phyloP scores from a whole-genome alignment of 2,888 invertebrate genomes.

The Pemphredon lugubris region DNA sequence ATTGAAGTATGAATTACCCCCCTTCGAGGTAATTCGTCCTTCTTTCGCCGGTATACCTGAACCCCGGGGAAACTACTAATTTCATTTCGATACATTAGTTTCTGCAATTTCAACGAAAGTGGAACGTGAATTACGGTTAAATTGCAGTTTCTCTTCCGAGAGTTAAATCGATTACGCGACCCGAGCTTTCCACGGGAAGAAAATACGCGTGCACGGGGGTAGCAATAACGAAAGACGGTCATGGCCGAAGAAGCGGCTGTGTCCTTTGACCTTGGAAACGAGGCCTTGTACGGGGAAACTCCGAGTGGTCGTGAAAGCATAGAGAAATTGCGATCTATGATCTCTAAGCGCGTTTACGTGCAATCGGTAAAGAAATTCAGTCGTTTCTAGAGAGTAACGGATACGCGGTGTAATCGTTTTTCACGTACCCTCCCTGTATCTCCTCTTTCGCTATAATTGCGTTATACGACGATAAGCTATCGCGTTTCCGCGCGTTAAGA shows the following conservation, averaged over 20 bases:
- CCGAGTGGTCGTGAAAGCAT: constrained; percentile 49
- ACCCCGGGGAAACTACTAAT: not conserved
- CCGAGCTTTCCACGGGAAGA: not conserved
- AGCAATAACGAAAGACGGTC: constrained; percentile 38
- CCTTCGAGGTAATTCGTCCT: too few relatives aligned
- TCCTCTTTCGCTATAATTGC: not conserved
- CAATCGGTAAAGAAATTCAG: constrained; percentile 26
- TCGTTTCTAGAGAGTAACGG: constrained; percentile 2
- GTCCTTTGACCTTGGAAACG: constrained; percentile 55
- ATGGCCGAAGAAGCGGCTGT: constrained; percentile 10
- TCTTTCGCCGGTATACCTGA: too few relatives aligned
- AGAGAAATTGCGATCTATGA: constrained; percentile 52
- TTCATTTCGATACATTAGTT: too few relatives aligned
- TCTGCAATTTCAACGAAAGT: too few relatives aligned
- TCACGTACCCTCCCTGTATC: constrained; percentile 1
- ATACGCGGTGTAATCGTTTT: not conserved
- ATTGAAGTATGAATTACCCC: too few relatives aligned
- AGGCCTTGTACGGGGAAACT: constrained; percentile 43
- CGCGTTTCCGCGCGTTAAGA: constrained; percentile 35
- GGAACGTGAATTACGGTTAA: not conserved
- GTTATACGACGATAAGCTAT: constrained; percentile 34
- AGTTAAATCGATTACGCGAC: not conserved
- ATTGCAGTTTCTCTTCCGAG: not conserved
- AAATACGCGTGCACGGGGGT: not conserved
- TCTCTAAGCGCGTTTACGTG: constrained; percentile 7